phyloP scores from a whole-genome alignment of 2,888 invertebrate genomes.

The Diloba caeruleocephala region DNA sequence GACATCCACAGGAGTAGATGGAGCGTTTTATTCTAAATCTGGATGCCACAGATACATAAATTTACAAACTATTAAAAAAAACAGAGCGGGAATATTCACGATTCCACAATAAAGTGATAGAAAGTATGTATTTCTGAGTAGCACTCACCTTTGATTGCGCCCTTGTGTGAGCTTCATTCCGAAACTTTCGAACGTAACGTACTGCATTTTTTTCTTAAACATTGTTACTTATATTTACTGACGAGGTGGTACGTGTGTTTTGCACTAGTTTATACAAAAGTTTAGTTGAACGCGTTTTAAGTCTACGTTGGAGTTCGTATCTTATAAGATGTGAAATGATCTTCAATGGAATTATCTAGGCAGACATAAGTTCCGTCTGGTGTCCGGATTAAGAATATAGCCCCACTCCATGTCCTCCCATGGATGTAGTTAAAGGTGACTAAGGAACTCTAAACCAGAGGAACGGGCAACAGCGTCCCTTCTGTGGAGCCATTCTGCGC shows the following conservation, averaged over 20 bases:
- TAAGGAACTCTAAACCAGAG: too few relatives aligned
- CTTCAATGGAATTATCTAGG: too few relatives aligned
- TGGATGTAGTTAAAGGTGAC: too few relatives aligned
- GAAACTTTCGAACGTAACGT: constrained; percentile 33
- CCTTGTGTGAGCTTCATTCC: constrained; percentile 55
- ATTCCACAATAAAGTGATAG: constrained; percentile 33
- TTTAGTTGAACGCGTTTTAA: constrained; percentile 3
- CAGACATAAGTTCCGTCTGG: too few relatives aligned
- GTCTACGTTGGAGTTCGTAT: too few relatives aligned
- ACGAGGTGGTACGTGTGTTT: constrained; percentile 33
- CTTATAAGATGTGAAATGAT: too few relatives aligned
- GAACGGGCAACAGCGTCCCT: too few relatives aligned
- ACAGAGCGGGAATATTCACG: constrained; percentile 32
- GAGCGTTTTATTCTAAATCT: not conserved
- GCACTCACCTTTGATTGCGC: constrained; percentile 48
- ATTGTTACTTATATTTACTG: constrained; percentile 46
- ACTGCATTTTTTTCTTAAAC: constrained; percentile 43
- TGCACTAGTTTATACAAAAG: constrained; percentile 7
- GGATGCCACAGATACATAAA: constrained; percentile 1
- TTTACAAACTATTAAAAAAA: not conserved
- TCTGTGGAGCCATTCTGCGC: too few relatives aligned
- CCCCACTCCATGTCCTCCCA: too few relatives aligned
- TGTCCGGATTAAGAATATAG: too few relatives aligned
- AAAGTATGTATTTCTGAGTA: constrained; percentile 46
- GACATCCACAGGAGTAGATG: too few relatives aligned